phyloP scores from a whole-genome alignment of 2,888 invertebrate genomes.

The Acleris sparsana region DNA sequence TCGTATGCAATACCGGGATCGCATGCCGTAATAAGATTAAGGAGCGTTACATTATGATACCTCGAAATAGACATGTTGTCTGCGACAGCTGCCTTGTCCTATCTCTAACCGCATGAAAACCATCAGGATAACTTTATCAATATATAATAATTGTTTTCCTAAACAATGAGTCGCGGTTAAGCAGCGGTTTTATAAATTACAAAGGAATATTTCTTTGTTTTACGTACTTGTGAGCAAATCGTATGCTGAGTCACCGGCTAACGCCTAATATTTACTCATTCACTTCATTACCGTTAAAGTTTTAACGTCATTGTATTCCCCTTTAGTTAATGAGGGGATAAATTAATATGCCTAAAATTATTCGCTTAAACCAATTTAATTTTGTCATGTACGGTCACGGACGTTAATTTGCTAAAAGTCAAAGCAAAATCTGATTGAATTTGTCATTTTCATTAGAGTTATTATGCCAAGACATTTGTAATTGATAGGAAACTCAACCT shows the following conservation, averaged over 20 bases:
- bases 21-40: too few species aligned
- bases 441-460: too few species aligned
- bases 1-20: too few species aligned
- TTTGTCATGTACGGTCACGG: too few species aligned
- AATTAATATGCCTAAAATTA: not conserved
- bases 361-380: too few species aligned
- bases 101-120: constrained; percentile 11
- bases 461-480: too few species aligned
- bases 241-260: constrained; percentile 18
- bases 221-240: constrained; percentile 21
- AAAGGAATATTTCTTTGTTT: constrained; percentile 32
- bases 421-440: too few species aligned
- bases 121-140: constrained; percentile 30
- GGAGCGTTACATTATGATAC: too few species aligned
- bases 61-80: not conserved
- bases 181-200: constrained; percentile 31
- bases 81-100: not conserved
- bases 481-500: too few species aligned
- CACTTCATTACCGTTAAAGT: constrained; percentile 20
- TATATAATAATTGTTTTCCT: constrained; percentile 2
- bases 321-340: constrained; percentile 6
- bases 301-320: constrained; percentile 15
- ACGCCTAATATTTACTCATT: constrained; percentile 33
- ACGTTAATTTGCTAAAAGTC: too few species aligned
- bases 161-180: constrained; percentile 32